These are phyloP conservation scores for Troglohyphantes excavatus DNA, from an alignment of 2,888 invertebrate species.

Conservation along the genomic window DNA sequence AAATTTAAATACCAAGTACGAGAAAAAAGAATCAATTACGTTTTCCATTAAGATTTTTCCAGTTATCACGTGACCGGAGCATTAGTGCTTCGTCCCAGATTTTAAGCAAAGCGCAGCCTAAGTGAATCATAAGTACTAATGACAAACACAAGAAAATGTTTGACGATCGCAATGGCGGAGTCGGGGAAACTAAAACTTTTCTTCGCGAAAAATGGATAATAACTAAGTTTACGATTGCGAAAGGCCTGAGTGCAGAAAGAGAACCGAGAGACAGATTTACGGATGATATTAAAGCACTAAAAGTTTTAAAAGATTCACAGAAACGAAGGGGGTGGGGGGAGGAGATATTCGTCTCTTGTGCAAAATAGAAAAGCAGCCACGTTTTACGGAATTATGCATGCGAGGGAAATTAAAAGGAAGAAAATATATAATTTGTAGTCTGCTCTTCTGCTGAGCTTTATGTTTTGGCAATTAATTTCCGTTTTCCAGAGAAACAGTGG, in stretches of 20 bases:
- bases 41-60: constrained; percentile 75
- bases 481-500: constrained; percentile 28
- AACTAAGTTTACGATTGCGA: constrained; percentile 75
- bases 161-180: constrained; percentile 62
- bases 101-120: constrained; percentile 72
- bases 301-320: constrained; percentile 74
- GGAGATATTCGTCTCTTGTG: constrained; percentile 17
- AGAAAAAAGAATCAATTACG: constrained; percentile 76
- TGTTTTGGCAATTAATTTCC: constrained; percentile 75
- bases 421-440: constrained; percentile 69
- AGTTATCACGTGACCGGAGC: constrained; percentile 68
- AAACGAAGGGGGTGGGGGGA: constrained; percentile 9
- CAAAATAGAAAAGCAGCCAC: constrained; percentile 29
- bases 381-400: constrained; percentile 29
- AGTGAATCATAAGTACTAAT: constrained; percentile 78
- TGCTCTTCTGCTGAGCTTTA: constrained; percentile 53
- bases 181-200: constrained; percentile 64
- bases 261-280: constrained; percentile 43
- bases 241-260: not conserved
- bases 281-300: constrained; percentile 70
- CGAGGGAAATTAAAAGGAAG: constrained; percentile 51
- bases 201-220: constrained; percentile 73
- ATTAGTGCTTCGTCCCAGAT: constrained; percentile 73
- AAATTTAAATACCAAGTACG: constrained; percentile 65
- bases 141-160: constrained; percentile 69